Base-by-base conservation (phyloP, 2,797 vertebrate species). In the Salarias fasciatus region DNA sequence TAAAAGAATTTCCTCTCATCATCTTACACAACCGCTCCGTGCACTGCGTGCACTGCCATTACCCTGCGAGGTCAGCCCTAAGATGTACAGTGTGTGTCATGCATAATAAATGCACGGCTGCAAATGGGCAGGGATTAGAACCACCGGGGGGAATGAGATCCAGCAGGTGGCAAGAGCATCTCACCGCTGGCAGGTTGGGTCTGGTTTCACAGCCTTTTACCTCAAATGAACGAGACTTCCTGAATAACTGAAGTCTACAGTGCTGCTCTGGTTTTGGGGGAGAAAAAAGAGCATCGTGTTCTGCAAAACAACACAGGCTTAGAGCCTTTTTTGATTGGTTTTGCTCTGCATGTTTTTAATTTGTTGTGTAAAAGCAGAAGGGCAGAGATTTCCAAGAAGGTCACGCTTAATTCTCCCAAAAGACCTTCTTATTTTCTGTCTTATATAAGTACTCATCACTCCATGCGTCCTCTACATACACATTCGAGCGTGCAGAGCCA, bases 131-230 rank as follows among this genome's bases (percentile, higher is more conserved):
- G 29, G 68, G 70, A 72, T 77, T 60, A 62, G 51, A 77, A 63
- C 53, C 24, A 43, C 49, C 12, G 5, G 67, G 69, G 57, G 63
- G 62, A 62, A 64, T 48, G 71, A 75, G 63, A 75, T 80, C 62
- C 64, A 79, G 79, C 75, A 79, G 80, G 82, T 80, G 74, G 73
- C 54, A 54, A 48, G 45, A 62, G 54, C 53, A 64, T 53, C 56
- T 49, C 42, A 75, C 66, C 41, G 24, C 59, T 42, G 43, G 51
- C 64, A 64, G 69, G 35, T 79, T 53, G 36, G 55, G 12, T 59
- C 69, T 75, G 59, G 64, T 74, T 71, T 61, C 55, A 52, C 58
- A 59, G 53, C n/a, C 24, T 68, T 80, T 77, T 48, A 62, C 11
- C 6, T 46, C 29, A 63, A 81, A 83, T 76, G 13, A 66, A 69